These are phyloP conservation scores for Paelopatides confundens DNA, from an alignment of 53 echinoderm and acorn worm species.

Conservation along the genomic window DNA sequence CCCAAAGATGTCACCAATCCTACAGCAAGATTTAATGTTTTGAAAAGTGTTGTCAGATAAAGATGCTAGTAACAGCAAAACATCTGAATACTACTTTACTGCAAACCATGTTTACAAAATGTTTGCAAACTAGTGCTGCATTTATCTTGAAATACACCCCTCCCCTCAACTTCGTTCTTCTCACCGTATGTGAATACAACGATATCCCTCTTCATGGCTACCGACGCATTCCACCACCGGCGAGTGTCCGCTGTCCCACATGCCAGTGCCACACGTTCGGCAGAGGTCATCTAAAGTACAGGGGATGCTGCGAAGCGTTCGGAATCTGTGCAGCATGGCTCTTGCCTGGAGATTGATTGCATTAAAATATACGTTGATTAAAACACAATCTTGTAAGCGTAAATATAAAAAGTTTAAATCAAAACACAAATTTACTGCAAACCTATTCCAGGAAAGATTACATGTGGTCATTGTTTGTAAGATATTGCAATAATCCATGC, in stretches of 20 bases:
- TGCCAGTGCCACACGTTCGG: constrained; percentile 86
- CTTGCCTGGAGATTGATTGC: constrained; percentile 71
- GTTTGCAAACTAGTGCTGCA: too few species aligned
- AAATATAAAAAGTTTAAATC: neutral
- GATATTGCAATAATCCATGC: too few species aligned
- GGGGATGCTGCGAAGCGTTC: constrained; percentile 85
- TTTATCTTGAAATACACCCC: too few species aligned
- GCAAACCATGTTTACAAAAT: too few species aligned
- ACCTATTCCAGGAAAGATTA: too few species aligned
- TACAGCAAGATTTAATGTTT: too few species aligned
- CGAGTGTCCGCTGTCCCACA: constrained; percentile 98
- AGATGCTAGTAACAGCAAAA: too few species aligned
- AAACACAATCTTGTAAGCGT: neutral
- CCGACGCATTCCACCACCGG: constrained; percentile 92
- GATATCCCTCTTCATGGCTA: constrained; percentile 74
- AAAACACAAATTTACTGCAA: too few species aligned
- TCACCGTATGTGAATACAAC: constrained; percentile 92
- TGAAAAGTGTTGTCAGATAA: too few species aligned
- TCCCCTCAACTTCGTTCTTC: neutral
- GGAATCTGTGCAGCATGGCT: constrained; percentile 87
- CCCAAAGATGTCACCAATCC: too few species aligned
- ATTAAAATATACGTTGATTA: neutral
- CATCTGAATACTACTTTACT: too few species aligned
- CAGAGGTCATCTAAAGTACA: constrained; percentile 95
- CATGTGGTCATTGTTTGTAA: too few species aligned